A percentile compares a stretch with the other conserved stretches of the same genome.
Conservation (phyloP, 2,797 vertebrate species). For the Sebastes nivosus region DNA sequence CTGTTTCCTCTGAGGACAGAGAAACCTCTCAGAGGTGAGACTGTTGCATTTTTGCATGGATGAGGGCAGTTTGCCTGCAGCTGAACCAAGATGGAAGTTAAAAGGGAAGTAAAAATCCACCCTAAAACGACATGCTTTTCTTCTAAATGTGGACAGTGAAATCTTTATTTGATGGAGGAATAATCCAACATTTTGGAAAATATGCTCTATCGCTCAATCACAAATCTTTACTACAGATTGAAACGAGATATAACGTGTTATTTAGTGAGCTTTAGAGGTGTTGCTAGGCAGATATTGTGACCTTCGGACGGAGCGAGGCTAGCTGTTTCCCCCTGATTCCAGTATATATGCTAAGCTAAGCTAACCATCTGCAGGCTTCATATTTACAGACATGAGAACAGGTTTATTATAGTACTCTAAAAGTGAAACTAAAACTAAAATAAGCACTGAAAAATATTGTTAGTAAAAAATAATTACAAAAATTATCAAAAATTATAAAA, state of each 20-base stretch:
- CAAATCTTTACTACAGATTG: neutral
- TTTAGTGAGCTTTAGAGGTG: neutral
- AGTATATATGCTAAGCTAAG: neutral
- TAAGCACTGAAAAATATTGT: neutral
- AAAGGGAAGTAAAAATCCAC: constrained; percentile 17
- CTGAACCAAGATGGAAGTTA: constrained; percentile 2
- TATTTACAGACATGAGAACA: neutral
- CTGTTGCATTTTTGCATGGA: constrained; percentile 33
- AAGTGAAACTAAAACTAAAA: neutral
- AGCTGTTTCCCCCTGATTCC: neutral
- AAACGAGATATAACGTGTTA: neutral
- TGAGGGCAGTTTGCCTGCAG: constrained; percentile 16
- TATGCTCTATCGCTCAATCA: neutral
- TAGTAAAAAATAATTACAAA: neutral
- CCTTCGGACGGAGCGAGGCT: neutral
- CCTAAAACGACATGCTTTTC: neutral
- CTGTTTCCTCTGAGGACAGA: constrained; percentile 37
- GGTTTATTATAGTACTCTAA: neutral
- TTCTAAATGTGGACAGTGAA: neutral
- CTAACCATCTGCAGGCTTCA: neutral
- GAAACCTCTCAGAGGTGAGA: constrained; percentile 29
- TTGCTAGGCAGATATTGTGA: neutral
- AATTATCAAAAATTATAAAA: no score
- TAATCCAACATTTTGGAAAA: neutral
- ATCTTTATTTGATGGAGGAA: neutral